A percentile compares a stretch with the other conserved stretches of the same genome.
These are phyloP conservation scores for Orthosia cruda DNA, from an alignment of 2,888 invertebrate species.

Conservation along the genomic window DNA sequence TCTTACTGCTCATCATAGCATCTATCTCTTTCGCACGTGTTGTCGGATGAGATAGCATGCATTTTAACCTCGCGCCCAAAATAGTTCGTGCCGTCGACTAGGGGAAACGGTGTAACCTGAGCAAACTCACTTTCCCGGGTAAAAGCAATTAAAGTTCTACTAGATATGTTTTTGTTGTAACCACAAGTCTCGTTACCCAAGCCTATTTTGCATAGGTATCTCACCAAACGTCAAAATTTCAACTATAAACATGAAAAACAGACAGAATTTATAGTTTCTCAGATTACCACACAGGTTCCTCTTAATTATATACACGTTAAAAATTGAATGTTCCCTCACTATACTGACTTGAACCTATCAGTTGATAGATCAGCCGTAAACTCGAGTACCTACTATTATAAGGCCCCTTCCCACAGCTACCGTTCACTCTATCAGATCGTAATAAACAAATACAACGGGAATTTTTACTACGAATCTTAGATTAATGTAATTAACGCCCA, in stretches of 20 bases:
- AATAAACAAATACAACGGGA: conserved; percentile 80
- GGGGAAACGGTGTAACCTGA: background rate
- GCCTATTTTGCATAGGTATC: conserved; percentile 5
- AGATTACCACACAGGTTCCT: conserved; percentile 30
- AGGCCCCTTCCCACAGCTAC: conserved; percentile 74
- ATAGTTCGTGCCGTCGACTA: no score
- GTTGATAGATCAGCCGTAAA: conserved; percentile 69
- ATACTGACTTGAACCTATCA: conserved; percentile 57
- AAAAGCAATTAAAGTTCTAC: conserved; percentile 1
- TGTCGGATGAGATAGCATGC: no score
- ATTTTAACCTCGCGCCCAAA: no score
- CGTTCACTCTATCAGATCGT: conserved; percentile 74
- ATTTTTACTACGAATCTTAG: conserved; percentile 75
- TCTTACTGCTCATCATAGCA: no score
- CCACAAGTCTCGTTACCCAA: background rate
- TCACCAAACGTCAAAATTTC: conserved; percentile 11
- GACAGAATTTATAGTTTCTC: conserved; percentile 36
- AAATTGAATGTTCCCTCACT: conserved; percentile 61
- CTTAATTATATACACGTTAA: conserved; percentile 49
- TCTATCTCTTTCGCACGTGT: no score
- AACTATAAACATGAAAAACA: conserved; percentile 14
- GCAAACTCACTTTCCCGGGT: background rate
- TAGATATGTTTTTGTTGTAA: background rate
- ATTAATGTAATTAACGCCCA: conserved; percentile 83
- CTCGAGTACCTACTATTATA: conserved; percentile 35